phyloP scores from a whole-genome alignment of 2,888 invertebrate genomes.

The Phalera bucephala region DNA sequence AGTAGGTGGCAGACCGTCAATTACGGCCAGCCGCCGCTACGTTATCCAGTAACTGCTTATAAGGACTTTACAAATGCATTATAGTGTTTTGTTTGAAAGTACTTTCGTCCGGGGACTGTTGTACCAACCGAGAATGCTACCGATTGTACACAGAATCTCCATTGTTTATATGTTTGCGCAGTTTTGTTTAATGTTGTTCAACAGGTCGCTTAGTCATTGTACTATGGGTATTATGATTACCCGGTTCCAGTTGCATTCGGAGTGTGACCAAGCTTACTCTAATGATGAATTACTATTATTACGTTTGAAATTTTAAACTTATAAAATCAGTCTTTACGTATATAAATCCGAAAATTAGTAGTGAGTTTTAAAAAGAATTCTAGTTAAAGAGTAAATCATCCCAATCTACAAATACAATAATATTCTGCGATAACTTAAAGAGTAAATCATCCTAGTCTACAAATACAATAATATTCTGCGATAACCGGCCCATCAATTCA shows the following conservation, averaged over 20 bases:
- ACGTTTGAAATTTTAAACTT: too few relatives aligned
- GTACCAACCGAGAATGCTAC: background rate
- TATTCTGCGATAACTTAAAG: too few relatives aligned
- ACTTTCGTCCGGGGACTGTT: background rate
- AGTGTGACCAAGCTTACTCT: background rate
- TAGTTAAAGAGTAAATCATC: too few relatives aligned
- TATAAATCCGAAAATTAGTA: too few relatives aligned
- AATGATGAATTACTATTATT: background rate
- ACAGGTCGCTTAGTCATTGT: constrained; percentile 2
- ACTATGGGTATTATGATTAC: background rate
- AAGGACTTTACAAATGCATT: constrained; percentile 9
- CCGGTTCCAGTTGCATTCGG: background rate
- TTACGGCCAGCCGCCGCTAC: constrained; percentile 30
- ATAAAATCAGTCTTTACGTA: too few relatives aligned
- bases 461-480: too few relatives aligned
- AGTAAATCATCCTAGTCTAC: too few relatives aligned
- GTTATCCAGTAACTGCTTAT: constrained; percentile 14
- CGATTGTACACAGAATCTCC: background rate
- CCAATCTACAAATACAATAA: too few relatives aligned
- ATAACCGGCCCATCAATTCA: too few relatives aligned
- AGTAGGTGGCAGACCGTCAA: constrained; percentile 25
- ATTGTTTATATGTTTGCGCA: constrained; percentile 1
- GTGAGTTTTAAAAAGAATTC: too few relatives aligned
- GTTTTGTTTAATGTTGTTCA: constrained; percentile 1
- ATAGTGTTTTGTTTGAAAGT: constrained; percentile 11